phyloP scores from a whole-genome alignment of 1,140 invertebrate genomes.

The Patella vulgata region DNA sequence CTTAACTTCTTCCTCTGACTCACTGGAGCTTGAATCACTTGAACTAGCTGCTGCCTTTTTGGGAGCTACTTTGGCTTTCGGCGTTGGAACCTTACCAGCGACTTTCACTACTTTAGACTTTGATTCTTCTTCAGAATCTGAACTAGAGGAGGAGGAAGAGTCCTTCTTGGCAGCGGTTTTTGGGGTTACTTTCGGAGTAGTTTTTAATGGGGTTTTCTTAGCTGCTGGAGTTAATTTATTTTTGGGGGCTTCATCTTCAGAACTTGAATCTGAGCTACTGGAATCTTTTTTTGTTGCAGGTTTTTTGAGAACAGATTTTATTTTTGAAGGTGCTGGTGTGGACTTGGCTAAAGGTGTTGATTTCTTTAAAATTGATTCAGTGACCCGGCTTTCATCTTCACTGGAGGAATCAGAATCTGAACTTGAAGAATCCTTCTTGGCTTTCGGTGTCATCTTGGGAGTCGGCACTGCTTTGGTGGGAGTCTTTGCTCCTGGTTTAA shows the following conservation, averaged over 20 bases:
- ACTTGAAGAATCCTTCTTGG: neutral
- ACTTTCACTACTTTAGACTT: neutral
- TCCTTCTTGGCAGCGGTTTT: neutral
- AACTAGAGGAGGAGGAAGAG: neutral
- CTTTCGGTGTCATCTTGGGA: neutral
- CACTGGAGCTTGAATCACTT: slow-evolving; percentile 24
- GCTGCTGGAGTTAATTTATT: slow-evolving; percentile 7
- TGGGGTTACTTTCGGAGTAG: slow-evolving; percentile 11
- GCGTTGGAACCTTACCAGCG: neutral
- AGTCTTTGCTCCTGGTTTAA: neutral
- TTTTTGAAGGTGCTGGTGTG: slow-evolving; percentile 4
- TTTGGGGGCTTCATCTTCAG: slow-evolving; percentile 27
- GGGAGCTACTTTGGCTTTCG: neutral
- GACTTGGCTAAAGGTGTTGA: neutral
- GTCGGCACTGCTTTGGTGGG: slow-evolving; percentile 1
- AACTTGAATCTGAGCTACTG: slow-evolving; percentile 28
- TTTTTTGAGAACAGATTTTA: slow-evolving; percentile 5
- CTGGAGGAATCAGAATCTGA: too few species aligned
- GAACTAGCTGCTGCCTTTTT: slow-evolving; percentile 10
- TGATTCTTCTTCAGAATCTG: neutral
- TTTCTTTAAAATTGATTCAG: too few species aligned
- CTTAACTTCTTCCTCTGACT: slow-evolving; percentile 12
- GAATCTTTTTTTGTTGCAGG: slow-evolving; percentile 3
- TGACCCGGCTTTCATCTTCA: too few species aligned
- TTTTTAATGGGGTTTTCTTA: neutral